Conservation (phyloP, 2,797 vertebrate species). For the Lepilemur septentrionalis region DNA sequence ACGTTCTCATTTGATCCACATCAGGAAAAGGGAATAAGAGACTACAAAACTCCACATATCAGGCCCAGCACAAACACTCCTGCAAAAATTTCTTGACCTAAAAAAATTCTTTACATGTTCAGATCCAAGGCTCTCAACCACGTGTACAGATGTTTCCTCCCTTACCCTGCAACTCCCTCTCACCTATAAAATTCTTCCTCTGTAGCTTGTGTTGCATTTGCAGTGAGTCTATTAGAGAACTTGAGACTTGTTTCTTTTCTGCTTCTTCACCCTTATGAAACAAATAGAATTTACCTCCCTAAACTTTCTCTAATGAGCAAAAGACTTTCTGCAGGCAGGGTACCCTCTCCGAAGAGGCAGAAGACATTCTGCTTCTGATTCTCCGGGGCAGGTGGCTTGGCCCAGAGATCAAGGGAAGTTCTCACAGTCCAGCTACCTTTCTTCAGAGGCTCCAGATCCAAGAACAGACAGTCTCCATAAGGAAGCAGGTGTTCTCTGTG, state of each 20-base stretch:
- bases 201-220: neutral
- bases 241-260: neutral
- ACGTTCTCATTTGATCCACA: conserved; percentile 31
- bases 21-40: neutral
- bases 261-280: conserved; percentile 20
- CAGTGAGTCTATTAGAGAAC: neutral
- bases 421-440: neutral
- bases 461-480: neutral
- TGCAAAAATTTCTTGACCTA: neutral
- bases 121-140: neutral
- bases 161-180: neutral
- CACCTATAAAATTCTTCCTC: neutral
- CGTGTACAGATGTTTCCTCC: neutral
- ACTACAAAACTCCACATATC: neutral
- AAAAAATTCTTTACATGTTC: neutral
- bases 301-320: neutral
- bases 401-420: neutral
- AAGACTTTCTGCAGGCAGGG: neutral
- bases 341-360: neutral
- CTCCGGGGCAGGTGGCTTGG: neutral
- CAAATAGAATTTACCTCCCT: neutral
- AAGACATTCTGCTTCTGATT: neutral
- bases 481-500: neutral
- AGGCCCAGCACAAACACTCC: neutral
- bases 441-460: neutral